phyloP scores from a whole-genome alignment of 1,140 invertebrate genomes.

The Kradibia gibbosae region DNA sequence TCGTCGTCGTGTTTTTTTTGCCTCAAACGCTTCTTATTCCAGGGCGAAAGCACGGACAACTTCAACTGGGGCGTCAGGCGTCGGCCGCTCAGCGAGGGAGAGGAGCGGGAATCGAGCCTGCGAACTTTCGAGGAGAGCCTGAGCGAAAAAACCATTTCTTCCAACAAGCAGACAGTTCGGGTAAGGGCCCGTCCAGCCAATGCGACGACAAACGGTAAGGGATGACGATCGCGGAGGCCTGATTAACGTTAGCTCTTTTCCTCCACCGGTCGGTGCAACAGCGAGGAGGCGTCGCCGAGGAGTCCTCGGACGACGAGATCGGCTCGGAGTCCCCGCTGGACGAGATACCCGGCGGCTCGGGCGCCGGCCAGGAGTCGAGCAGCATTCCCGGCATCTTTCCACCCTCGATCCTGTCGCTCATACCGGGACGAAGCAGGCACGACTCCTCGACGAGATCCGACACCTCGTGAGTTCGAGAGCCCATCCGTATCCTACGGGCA shows the following conservation, averaged over 20 bases:
- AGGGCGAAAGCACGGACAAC: conserved; percentile 95
- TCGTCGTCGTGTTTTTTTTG: conserved; percentile 13
- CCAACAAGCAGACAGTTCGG: conserved; percentile 75
- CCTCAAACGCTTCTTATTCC: conserved; percentile 47
- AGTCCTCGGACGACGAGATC: conserved; percentile 92
- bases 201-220: no score
- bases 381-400: conserved; percentile 74
- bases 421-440: conserved; percentile 73
- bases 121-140: conserved; percentile 78
- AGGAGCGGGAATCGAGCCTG: conserved; percentile 74
- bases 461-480: conserved; percentile 77
- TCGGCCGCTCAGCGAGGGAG: conserved; percentile 86
- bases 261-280: no score
- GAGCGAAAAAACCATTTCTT: conserved; percentile 78
- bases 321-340: conserved; percentile 90
- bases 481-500: no score
- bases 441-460: conserved; percentile 82
- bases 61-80: conserved; percentile 97
- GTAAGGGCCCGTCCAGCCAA: no score
- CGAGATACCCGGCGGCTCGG: conserved; percentile 75
- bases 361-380: conserved; percentile 66
- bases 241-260: no score
- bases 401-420: conserved; percentile 75
- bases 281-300: conserved; percentile 79
- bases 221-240: no score